These are phyloP conservation scores for Trachythela sp. DNA, from an alignment of 64 coral and sea anemone genomes.

Conservation along the genomic window DNA sequence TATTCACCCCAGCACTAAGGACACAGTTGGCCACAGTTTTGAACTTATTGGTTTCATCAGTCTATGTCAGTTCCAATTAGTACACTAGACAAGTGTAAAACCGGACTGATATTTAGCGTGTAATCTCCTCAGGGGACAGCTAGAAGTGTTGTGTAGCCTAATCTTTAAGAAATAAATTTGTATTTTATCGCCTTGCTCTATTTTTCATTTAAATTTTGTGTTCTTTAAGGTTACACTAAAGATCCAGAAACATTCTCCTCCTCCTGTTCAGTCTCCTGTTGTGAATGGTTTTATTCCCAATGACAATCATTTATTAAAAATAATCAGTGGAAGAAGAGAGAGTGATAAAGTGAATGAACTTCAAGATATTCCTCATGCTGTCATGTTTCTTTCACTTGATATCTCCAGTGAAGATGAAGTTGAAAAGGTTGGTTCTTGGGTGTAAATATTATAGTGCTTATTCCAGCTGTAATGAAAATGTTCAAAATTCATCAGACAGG, in stretches of 20 bases:
- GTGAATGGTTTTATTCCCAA: background rate
- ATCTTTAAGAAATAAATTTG: no score
- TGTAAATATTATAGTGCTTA: background rate
- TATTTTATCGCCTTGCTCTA: no score
- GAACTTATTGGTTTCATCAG: no score
- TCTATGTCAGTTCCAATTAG: no score
- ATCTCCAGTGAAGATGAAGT: constrained; percentile 6
- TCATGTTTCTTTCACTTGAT: constrained; percentile 24
- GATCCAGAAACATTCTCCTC: background rate
- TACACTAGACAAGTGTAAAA: no score
- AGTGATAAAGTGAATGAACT: background rate
- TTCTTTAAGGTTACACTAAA: background rate
- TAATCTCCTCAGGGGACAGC: no score
- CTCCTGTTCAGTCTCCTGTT: background rate
- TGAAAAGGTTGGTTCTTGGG: background rate
- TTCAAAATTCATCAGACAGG: no score
- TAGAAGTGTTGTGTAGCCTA: no score
- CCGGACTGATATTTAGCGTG: no score
- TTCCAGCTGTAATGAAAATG: no score
- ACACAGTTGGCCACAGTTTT: no score
- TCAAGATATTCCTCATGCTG: constrained; percentile 3
- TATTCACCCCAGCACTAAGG: no score
- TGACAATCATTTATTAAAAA: background rate
- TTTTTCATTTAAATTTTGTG: background rate
- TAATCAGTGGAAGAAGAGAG: background rate